Conservation (phyloP, 2,888 invertebrate genomes). For the Chydorus sphaericus region DNA sequence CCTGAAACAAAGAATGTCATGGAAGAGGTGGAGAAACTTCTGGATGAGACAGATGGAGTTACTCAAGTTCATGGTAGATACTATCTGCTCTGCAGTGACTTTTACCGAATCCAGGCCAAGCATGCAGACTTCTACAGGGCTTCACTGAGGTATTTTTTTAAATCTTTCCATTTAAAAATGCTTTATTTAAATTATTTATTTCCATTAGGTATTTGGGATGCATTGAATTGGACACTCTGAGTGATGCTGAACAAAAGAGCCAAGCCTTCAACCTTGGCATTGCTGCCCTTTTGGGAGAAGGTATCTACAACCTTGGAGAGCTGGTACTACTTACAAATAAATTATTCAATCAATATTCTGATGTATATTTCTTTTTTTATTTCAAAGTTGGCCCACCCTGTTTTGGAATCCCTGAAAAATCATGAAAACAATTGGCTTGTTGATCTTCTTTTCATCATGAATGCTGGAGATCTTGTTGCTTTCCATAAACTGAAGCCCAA, state of each 20-base stretch:
- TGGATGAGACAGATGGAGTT: constrained; percentile 82
- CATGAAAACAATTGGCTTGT: constrained; percentile 76
- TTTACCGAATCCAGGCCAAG: constrained; percentile 74
- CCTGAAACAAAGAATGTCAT: constrained; percentile 69
- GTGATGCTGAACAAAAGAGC: constrained; percentile 47
- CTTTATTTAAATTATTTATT: constrained; percentile 6
- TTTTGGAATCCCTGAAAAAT: constrained; percentile 65
- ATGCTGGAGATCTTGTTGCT: constrained; percentile 62
- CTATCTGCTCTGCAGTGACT: constrained; percentile 81
- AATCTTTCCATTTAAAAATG: not conserved
- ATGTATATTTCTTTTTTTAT: not conserved
- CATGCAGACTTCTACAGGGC: constrained; percentile 92
- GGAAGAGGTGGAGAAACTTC: constrained; percentile 64
- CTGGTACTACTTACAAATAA: constrained; percentile 38
- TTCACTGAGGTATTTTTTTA: constrained; percentile 53
- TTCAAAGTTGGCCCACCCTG: constrained; percentile 72
- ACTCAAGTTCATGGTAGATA: constrained; percentile 87
- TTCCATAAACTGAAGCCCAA: constrained; percentile 54
- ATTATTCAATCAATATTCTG: not conserved
- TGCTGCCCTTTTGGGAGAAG: constrained; percentile 85
- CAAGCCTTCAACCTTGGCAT: constrained; percentile 83
- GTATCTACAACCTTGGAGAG: constrained; percentile 94
- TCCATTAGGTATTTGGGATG: constrained; percentile 48
- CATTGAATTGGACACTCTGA: constrained; percentile 49
- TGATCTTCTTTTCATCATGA: constrained; percentile 72